phyloP scores from a whole-genome alignment of 2,113 vertebrate genomes.

The Etia nguti region DNA sequence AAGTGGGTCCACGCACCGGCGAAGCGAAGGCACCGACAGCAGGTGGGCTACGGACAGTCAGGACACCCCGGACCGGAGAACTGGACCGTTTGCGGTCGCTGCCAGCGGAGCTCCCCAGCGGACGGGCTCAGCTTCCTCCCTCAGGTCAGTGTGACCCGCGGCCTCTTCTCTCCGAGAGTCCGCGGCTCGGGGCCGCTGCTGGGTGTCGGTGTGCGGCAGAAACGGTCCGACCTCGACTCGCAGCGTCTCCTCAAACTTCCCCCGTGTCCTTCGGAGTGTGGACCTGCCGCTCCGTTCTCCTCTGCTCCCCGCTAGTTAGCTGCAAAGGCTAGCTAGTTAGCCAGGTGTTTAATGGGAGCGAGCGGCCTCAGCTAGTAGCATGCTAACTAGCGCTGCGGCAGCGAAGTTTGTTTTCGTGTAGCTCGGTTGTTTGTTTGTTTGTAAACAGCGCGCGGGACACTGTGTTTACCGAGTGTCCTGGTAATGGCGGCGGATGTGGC shows the following conservation, averaged over 20 bases:
- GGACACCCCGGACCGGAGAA: background rate
- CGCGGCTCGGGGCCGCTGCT: background rate
- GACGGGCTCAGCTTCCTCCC: background rate
- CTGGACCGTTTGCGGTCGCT: fast-evolving
- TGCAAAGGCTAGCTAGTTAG: background rate
- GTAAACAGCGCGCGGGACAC: background rate
- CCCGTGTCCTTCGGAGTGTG: background rate
- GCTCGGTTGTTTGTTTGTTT: background rate
- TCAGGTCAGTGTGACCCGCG: slow-evolving; percentile 30
- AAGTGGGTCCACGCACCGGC: background rate
- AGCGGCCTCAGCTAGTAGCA: background rate
- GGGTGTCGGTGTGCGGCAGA: background rate
- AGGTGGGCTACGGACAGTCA: fast-evolving
- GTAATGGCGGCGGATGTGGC: background rate
- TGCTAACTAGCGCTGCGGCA: slow-evolving; percentile 10
- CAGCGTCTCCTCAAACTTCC: background rate
- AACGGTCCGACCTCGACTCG: background rate
- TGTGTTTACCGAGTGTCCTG: background rate
- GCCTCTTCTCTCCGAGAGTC: background rate
- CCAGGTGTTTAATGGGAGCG: background rate
- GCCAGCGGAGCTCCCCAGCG: background rate
- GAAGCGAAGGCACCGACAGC: background rate
- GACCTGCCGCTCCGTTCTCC: background rate
- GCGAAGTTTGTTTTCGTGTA: background rate
- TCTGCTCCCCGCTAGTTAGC: background rate